These are phyloP conservation scores for Ligdia adustata DNA, from an alignment of 2,888 invertebrate species.

Conservation along the genomic window DNA sequence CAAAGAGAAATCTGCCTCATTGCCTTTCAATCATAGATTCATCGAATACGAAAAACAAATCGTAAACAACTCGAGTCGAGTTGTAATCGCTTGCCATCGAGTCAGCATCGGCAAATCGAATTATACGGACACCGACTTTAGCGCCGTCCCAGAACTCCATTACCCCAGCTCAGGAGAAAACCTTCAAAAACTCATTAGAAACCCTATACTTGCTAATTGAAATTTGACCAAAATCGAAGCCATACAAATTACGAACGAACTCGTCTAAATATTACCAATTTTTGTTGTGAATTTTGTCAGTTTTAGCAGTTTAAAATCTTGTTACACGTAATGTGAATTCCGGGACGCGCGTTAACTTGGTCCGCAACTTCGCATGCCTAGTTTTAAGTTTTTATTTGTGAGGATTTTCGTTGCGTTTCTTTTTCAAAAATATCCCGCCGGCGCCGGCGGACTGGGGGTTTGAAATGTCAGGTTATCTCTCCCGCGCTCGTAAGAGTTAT, in stretches of 20 bases:
- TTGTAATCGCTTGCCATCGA: conserved; percentile 60
- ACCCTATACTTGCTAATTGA: not conserved
- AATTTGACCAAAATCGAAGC: not conserved
- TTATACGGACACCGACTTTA: conserved; percentile 41
- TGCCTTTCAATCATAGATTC: conserved; percentile 50
- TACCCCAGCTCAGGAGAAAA: not conserved
- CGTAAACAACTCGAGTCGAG: conserved; percentile 52
- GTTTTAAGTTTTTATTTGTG: conserved; percentile 14
- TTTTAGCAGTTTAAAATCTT: not conserved
- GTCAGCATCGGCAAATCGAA: conserved; percentile 55
- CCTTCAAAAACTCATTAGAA: not conserved
- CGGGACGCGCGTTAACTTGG: conserved; percentile 12
- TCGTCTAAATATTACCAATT: too few species aligned
- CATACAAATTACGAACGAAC: not conserved
- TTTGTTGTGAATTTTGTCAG: too few species aligned
- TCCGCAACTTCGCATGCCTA: conserved; percentile 9
- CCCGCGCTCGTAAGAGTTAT: not conserved
- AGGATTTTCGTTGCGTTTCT: conserved; percentile 9
- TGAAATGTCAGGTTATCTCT: conserved; percentile 7
- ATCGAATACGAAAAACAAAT: conserved; percentile 46
- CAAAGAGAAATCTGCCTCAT: conserved; percentile 37
- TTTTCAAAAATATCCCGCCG: conserved; percentile 17
- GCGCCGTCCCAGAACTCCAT: conserved; percentile 22
- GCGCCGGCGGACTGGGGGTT: conserved; percentile 1
- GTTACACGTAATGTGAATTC: conserved; percentile 12